Base-by-base conservation (phyloP, 2,113 vertebrate species). In the Lanius collurio region DNA sequence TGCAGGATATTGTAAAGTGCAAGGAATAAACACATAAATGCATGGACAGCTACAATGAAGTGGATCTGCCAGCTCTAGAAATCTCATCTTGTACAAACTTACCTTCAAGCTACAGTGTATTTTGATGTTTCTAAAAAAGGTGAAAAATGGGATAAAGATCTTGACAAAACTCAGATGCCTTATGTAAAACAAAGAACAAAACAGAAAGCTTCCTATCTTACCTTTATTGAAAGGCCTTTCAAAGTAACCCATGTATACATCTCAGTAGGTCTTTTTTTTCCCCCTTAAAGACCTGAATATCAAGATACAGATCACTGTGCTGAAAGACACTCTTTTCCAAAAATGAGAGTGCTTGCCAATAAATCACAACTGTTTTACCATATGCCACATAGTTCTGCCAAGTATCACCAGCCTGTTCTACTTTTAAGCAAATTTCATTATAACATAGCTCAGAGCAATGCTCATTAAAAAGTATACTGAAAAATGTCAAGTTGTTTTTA, bases 361-460 rank as follows among this genome's bases (percentile, higher is more conserved):
- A 98, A 98, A 98, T 98, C 98, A 98, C 98, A 99, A 98, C 99
- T 99, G 99, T 98, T 98, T 98, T 96, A 97, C 99, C 99, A 99
- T 99, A 99, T 99, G 99, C 98, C 98, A 97, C 94, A 83, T 96
- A 92, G 50, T 98, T 98, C 98, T 99, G 99, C 99, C 99, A 99
- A 99, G 98, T 97, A 97, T 98, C 97, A 97, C 98, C 97, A 98
- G 98, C 96, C 98, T 98, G 98, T 97, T 98, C 98, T 97, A 98
- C 98, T 98, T 98, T 98, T 97, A 98, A 98, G 98, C 98, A 99
- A 98, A 99, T 99, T 99, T 98, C 98, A 99, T 99, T 99, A 98
- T 98, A 98, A 97, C 97, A 98, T 98, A 97, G 98, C 98, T 99
- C 97, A 97, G 94, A 99, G 98, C 98, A 97, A 97, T 96, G 90